Evolutionary conservation across 2,797 vertebrate species (phyloP).

Genomic region (Leptoclinus maculatus): DNA sequence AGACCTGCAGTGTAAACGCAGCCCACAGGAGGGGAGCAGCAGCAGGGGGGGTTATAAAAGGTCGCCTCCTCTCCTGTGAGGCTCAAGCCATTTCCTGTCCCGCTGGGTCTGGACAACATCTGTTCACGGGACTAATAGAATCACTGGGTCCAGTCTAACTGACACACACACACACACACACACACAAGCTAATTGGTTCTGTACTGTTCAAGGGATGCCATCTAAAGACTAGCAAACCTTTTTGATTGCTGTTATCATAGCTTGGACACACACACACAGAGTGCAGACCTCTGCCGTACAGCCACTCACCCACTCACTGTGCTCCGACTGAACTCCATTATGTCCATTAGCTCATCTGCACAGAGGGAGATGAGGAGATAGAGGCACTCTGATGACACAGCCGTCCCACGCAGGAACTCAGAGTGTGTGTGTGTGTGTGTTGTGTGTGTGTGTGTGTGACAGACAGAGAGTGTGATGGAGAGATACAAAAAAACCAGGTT

Average conservation of each 20-base stretch:
- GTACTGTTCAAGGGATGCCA: not conserved
- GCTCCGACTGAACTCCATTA: slow-evolving; percentile 49
- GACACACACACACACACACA: slow-evolving; percentile 3
- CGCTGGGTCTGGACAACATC: slow-evolving; percentile 33
- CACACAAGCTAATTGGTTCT: slow-evolving; percentile 8
- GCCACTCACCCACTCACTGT: slow-evolving; percentile 23
- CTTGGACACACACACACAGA: not conserved
- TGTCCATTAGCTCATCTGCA: slow-evolving; percentile 60
- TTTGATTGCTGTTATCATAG: slow-evolving; percentile 17
- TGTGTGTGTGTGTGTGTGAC: not conserved
- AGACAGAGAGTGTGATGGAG: not conserved
- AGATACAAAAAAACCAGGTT: not conserved
- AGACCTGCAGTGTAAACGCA: not conserved
- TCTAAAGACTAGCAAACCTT: not conserved
- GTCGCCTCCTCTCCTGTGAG: not conserved
- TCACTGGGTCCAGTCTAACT: slow-evolving; percentile 16
- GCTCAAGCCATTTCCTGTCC: not conserved
- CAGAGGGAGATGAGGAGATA: slow-evolving; percentile 21
- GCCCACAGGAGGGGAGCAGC: not conserved
- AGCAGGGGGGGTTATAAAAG: not conserved
- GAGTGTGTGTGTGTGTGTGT: not conserved
- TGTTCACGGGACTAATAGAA: slow-evolving; percentile 22
- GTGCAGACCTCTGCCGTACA: slow-evolving; percentile 8
- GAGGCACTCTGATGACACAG: slow-evolving; percentile 30
- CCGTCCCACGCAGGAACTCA: not conserved